A percentile compares a stretch with the other conserved stretches of the same genome.
Conservation (phyloP, 2,888 invertebrate species). For the Meliscaeva auricollis region DNA sequence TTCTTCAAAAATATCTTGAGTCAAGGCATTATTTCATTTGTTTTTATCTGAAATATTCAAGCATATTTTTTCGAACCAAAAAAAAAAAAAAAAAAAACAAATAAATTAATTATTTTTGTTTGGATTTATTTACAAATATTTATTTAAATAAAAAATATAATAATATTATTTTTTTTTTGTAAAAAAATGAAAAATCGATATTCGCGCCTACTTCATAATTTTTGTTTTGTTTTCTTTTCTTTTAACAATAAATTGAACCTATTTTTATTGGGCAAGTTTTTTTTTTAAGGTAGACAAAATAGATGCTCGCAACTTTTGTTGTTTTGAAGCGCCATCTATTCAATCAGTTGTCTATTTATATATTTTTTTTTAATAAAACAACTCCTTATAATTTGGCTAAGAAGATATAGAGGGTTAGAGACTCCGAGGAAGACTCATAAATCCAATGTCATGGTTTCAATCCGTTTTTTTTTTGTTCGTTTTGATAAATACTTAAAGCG, state of each 20-base stretch:
- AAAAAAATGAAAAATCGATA: conserved; percentile 76
- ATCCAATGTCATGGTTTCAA: conserved; percentile 54
- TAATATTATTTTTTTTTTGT: conserved; percentile 66
- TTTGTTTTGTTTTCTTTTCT: conserved; percentile 15
- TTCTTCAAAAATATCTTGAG: too few relatives aligned
- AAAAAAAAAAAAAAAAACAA: background rate
- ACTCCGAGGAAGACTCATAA: conserved; percentile 3
- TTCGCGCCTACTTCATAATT: conserved; percentile 64
- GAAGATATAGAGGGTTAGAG: conserved; percentile 30
- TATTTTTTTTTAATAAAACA: conserved; percentile 41
- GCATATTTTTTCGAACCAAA: background rate
- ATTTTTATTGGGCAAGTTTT: conserved; percentile 69
- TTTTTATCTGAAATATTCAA: too few relatives aligned
- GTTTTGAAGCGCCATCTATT: conserved; percentile 64
- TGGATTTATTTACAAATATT: conserved; percentile 73
- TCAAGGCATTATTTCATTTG: too few relatives aligned
- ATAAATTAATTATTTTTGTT: conserved; percentile 26
- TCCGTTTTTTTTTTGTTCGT: conserved; percentile 24
- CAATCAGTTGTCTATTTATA: conserved; percentile 46
- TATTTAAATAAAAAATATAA: conserved; percentile 73
- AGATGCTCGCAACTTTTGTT: conserved; percentile 63
- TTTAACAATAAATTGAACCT: conserved; percentile 67
- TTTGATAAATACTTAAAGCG: conserved; percentile 44
- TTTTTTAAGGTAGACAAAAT: conserved; percentile 62
- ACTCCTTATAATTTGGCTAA: conserved; percentile 72